Conservation (phyloP, 2,797 vertebrate species). For the Artibeus lituratus region DNA sequence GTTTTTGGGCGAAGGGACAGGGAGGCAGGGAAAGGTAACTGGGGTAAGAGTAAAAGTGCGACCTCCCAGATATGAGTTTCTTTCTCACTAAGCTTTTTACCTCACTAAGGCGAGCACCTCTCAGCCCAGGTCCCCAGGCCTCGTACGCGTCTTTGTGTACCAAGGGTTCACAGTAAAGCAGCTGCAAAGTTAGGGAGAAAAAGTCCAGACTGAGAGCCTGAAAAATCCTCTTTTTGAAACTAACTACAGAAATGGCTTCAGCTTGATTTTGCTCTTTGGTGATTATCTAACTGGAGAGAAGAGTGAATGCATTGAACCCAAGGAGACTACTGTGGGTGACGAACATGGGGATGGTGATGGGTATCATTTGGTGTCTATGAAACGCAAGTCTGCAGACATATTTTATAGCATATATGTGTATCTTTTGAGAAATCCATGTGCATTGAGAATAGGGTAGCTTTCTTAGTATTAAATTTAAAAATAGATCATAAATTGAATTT, state of each 20-base stretch:
- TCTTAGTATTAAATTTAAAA: constrained; percentile 28
- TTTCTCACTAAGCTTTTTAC: not conserved
- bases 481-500: not conserved
- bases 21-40: not conserved
- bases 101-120: not conserved
- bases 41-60: not conserved
- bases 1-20: not conserved
- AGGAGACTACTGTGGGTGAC: fast-evolving
- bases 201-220: not conserved
- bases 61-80: not conserved
- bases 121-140: not conserved
- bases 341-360: too few species aligned
- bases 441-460: not conserved
- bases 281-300: not conserved
- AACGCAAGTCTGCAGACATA: not conserved
- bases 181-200: not conserved
- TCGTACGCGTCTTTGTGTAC: not conserved
- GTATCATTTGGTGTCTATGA: too few species aligned
- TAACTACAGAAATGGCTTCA: not conserved
- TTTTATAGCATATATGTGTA: not conserved
- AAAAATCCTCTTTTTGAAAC: not conserved
- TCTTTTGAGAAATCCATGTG: not conserved
- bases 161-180: not conserved
- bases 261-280: not conserved
- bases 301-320: not conserved